phyloP scores from a whole-genome alignment of 2,113 vertebrate genomes.

The Ovibos moschatus region DNA sequence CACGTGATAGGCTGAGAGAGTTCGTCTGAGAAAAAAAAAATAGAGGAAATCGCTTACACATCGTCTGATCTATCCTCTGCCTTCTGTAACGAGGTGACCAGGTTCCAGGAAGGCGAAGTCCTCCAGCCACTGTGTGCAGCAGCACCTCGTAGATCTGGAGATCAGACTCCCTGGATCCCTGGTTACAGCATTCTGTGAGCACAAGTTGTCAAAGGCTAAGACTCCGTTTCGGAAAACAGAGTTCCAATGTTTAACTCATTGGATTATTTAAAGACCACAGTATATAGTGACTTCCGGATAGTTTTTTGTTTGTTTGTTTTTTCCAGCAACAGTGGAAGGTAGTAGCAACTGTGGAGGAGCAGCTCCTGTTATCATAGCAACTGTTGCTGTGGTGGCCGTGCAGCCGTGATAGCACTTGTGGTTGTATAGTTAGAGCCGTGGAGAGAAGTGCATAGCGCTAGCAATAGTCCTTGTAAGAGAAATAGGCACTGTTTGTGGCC shows the following conservation, averaged over 20 bases:
- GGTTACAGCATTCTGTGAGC: neutral
- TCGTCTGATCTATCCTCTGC: neutral
- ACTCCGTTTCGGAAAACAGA: neutral
- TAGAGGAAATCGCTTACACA: neutral
- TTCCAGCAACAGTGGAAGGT: neutral
- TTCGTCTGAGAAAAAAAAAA: neutral
- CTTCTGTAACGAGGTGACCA: neutral
- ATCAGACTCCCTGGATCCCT: neutral
- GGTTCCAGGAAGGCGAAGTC: too few relatives aligned
- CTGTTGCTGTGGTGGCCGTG: accelerated
- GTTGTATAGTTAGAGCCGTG: neutral
- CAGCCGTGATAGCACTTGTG: neutral
- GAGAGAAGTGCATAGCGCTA: neutral
- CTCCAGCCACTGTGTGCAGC: accelerated
- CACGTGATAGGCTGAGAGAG: neutral
- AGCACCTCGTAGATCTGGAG: neutral
- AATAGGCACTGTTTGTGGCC: neutral
- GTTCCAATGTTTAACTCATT: neutral
- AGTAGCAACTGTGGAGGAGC: neutral
- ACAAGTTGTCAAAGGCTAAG: neutral
- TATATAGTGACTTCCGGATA: neutral
- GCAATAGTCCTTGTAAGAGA: neutral
- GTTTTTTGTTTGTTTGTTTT: neutral
- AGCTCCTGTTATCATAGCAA: accelerated
- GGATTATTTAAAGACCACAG: neutral